phyloP scores from a whole-genome alignment of 2,888 invertebrate species.

The Diplolepis rosae region DNA sequence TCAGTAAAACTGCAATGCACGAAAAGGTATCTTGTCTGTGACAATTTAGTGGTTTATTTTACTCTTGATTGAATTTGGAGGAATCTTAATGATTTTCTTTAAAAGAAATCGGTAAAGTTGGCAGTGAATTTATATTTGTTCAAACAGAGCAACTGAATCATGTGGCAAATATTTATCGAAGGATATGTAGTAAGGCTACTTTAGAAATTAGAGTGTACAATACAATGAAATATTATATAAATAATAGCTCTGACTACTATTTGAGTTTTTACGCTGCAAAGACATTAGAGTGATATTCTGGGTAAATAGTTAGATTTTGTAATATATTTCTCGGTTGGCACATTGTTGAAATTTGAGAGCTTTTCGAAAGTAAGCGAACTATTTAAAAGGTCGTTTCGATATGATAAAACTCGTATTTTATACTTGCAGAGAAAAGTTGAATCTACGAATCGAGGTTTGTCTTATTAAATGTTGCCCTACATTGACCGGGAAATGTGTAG shows the following conservation, averaged over 20 bases:
- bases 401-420: slow-evolving; percentile 2
- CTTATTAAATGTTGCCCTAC: background rate
- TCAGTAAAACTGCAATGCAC: background rate
- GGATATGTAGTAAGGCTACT: slow-evolving; percentile 1
- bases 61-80: background rate
- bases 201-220: slow-evolving; percentile 23
- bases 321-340: background rate
- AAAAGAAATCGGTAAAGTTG: background rate
- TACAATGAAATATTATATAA: slow-evolving; percentile 22
- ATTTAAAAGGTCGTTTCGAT: background rate
- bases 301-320: slow-evolving; percentile 8
- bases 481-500: background rate
- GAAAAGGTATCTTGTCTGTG: background rate
- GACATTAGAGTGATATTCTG: background rate
- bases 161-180: background rate
- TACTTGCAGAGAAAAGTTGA: background rate
- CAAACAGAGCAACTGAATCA: background rate
- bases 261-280: slow-evolving; percentile 30
- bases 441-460: background rate
- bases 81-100: background rate
- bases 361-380: background rate
- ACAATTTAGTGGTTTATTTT: background rate
- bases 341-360: background rate
- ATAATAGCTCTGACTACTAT: slow-evolving; percentile 14
- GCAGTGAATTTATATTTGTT: slow-evolving; percentile 9